Evolutionary conservation across 1,140 invertebrate species (phyloP), one percentile per base, ranked within the genome.

Genomic region (Pectinophora gossypiella): DNA sequence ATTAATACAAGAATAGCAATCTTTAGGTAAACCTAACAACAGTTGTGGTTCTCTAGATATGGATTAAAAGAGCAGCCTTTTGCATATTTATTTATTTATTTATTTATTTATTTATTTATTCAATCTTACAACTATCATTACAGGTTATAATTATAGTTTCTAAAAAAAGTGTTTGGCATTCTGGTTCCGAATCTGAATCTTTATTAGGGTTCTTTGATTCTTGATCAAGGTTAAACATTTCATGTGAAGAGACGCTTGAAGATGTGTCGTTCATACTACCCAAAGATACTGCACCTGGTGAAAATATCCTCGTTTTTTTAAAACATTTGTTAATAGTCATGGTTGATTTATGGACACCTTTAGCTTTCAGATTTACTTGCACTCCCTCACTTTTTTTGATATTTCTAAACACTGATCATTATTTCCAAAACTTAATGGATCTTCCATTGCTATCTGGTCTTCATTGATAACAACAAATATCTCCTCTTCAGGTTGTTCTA

Each of bases 311-410:
- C 4, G 4, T 51, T 43, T 51, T 51, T 51, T 51, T 51, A 15
- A 42, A 51, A 51, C 16, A 51, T 51, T 42, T 51, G 38, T 43
- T 42, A 43, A 42, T 38, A 51, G 49, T 51, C 49, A 51, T 49
- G 48, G 36, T 49, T 49, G 48, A 51, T 43, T 43, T 51, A 42
- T 51, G n/a, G n/a, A 42, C 20, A 40, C 36, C 36, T 40, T 40
- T 40, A 40, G 36, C 36, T 40, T 43, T 51, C 36, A 51, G 49
- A 15, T 51, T 42, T 51, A 51, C 38, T 43, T 51, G 49, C 49
- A 51, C 40, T 43, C 21, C 49, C 38, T 51, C 43, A 51, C 49
- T 51, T 51, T 51, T 51, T 51, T 49, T 48, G 27, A 49, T 49
- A 49, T 49, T 49, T 49, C 48, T 49, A 49, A 49, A 40, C 48